A percentile compares a stretch with the other conserved stretches of the same genome.
These are phyloP conservation scores for Tetranychus truncatus DNA, from an alignment of 2,888 invertebrate genomes.

Conservation along the genomic window DNA sequence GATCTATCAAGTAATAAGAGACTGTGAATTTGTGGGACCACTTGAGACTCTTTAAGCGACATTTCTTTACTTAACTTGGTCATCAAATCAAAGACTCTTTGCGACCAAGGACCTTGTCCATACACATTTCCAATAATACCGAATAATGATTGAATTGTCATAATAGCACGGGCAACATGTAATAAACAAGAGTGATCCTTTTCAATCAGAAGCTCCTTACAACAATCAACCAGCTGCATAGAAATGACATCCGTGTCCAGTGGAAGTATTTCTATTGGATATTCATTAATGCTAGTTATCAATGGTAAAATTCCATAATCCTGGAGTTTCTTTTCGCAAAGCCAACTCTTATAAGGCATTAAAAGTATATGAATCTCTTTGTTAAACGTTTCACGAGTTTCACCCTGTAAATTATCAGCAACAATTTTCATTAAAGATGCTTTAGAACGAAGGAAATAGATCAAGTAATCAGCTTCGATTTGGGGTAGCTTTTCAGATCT, in stretches of 20 bases:
- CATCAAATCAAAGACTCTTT: slow-evolving; percentile 31
- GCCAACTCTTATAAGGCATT: slow-evolving; percentile 63
- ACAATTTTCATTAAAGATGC: slow-evolving; percentile 63
- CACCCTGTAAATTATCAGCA: slow-evolving; percentile 52
- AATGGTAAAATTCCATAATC: slow-evolving; percentile 51
- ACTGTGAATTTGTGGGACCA: slow-evolving; percentile 57
- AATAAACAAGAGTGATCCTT: slow-evolving; percentile 72
- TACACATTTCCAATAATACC: slow-evolving; percentile 73
- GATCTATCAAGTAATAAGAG: slow-evolving; percentile 72
- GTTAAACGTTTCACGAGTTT: slow-evolving; percentile 34
- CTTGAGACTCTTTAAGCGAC: slow-evolving; percentile 36
- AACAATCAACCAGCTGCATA: slow-evolving; percentile 60
- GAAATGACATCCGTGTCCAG: slow-evolving; percentile 80
- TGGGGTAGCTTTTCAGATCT: slow-evolving; percentile 48
- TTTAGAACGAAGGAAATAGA: slow-evolving; percentile 69
- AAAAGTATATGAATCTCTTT: slow-evolving; percentile 73
- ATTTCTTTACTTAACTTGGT: slow-evolving; percentile 32
- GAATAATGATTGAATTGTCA: slow-evolving; percentile 64
- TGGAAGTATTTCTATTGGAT: slow-evolving; percentile 69
- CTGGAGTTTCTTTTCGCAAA: slow-evolving; percentile 65
- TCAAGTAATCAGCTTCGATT: slow-evolving; percentile 57
- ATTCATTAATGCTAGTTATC: slow-evolving; percentile 58
- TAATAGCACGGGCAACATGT: slow-evolving; percentile 66
- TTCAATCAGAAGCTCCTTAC: slow-evolving; percentile 59
- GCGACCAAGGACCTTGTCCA: slow-evolving; percentile 71